phyloP scores from a whole-genome alignment of 2,113 vertebrate genomes.

The Microcebus ravelobensis region DNA sequence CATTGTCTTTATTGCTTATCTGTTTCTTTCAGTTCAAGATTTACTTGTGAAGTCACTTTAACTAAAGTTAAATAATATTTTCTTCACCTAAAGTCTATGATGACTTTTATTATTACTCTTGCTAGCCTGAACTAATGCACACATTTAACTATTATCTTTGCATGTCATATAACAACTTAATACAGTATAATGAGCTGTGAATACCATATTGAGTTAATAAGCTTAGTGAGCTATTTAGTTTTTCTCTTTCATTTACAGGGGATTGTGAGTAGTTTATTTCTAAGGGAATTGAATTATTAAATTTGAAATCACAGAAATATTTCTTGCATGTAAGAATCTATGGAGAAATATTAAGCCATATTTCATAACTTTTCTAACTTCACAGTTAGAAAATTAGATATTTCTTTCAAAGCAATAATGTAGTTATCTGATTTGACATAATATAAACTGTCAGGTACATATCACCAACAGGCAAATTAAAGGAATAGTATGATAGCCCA shows the following conservation, averaged over 20 bases:
- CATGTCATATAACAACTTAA: background rate
- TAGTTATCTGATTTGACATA: background rate
- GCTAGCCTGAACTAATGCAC: background rate
- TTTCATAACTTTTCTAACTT: background rate
- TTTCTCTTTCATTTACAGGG: background rate
- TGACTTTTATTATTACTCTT: conserved; percentile 22
- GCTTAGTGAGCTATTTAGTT: background rate
- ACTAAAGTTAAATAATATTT: conserved; percentile 31
- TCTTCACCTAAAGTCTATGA: background rate
- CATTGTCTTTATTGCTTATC: background rate
- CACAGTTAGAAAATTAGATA: background rate
- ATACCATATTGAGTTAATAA: background rate
- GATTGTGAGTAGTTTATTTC: background rate
- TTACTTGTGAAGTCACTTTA: conserved; percentile 17
- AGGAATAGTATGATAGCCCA: background rate
- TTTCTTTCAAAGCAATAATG: conserved; percentile 37
- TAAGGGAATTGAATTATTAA: background rate
- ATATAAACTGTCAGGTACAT: background rate
- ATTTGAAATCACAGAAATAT: conserved; percentile 12
- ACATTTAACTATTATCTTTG: background rate
- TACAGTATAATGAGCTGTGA: background rate
- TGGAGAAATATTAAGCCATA: background rate
- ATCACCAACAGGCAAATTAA: background rate
- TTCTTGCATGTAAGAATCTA: background rate
- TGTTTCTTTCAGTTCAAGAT: background rate